Base-by-base conservation (phyloP, 2,888 invertebrate species). In the Chalcosyrphus nemorum region DNA sequence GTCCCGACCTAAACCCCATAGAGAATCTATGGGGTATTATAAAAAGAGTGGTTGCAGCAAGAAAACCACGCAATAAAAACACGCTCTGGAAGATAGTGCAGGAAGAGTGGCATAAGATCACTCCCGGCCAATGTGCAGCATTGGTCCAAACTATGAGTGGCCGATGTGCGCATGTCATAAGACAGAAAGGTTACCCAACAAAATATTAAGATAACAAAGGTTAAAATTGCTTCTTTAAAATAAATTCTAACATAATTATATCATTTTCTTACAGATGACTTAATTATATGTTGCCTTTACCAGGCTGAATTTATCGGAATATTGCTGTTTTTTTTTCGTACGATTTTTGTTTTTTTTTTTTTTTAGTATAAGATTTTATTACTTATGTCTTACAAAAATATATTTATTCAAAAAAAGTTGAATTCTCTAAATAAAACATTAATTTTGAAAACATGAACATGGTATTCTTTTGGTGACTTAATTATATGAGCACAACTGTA, bases 81-180 rank as follows among this genome's bases (percentile, higher is more conserved):
- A 17, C 45, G 19, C 45, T 38, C 38, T 45, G 45, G 5, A 6
- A 45, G 7, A 45, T 45, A 17, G 19, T 45, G 2, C 19, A 45
- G 2, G 17, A 45, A 45, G 45, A 45, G 45, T 45, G 45, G 19
- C 45, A 45, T 45, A 45, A 45, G 45, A 45, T 45, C 45, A 45
- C 45, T 45, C 45, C 45, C 45, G 45, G 17, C 19, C 19, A 19
- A 45, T 19, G 19, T 45, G 9, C 45, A 45, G 17, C 45, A 45
- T 45, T 45, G 45, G 45, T 17, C 45, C 45, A 45, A 7, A 19
- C 19, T 17, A 19, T 45, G 45, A 45, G 17, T 45, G 19, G n/a
- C n/a, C n/a, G n/a, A n/a, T n/a, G n/a, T n/a, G n/a, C n/a, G n/a
- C n/a, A n/a, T 13, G 45, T 45, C 5, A 17, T 45, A 9, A 15